Percentiles rank a stretch among this genome's conserved stretches.
Conservation (phyloP, 2,797 vertebrate species). For the Epinephelus awoara region DNA sequence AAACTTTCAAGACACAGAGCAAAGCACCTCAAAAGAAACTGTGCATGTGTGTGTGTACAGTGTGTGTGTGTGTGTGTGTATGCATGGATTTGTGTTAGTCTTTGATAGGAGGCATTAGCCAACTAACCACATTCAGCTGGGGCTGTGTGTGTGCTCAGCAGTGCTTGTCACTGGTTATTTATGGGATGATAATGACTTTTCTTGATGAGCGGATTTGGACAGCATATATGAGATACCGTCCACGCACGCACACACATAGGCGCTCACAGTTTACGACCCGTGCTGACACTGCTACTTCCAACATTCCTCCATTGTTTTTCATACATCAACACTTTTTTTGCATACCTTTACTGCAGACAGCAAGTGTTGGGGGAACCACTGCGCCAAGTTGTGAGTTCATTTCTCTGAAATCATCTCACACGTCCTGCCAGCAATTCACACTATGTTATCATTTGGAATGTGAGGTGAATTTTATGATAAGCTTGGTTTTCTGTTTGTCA, state of each 20-base stretch:
- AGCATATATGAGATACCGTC: conserved; percentile 69
- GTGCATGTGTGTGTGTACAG: neutral
- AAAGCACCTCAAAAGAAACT: conserved; percentile 53
- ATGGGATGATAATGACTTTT: conserved; percentile 77
- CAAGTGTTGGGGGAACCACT: conserved; percentile 35
- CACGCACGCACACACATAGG: conserved; percentile 34
- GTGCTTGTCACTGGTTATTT: conserved; percentile 79
- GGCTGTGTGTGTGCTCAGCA: conserved; percentile 74
- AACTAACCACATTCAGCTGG: conserved; percentile 78
- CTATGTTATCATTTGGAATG: conserved; percentile 53
- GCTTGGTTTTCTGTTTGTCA: conserved; percentile 59
- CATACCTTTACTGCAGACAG: conserved; percentile 61
- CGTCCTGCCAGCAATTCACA: conserved; percentile 40
- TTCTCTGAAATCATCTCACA: conserved; percentile 61
- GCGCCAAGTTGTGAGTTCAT: conserved; percentile 63
- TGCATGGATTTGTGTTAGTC: conserved; percentile 65
- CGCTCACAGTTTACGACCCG: conserved; percentile 54
- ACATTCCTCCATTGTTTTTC: conserved; percentile 76
- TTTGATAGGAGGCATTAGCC: conserved; percentile 74
- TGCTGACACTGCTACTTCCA: conserved; percentile 77
- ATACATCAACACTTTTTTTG: conserved; percentile 72
- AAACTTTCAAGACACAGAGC: conserved; percentile 55
- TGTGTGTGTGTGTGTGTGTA: conserved; percentile 12
- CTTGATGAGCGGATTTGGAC: conserved; percentile 73
- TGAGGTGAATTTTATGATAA: conserved; percentile 58